These are phyloP conservation scores for Galago senegalensis DNA, from an alignment of 2,797 vertebrate species.

Conservation along the genomic window DNA sequence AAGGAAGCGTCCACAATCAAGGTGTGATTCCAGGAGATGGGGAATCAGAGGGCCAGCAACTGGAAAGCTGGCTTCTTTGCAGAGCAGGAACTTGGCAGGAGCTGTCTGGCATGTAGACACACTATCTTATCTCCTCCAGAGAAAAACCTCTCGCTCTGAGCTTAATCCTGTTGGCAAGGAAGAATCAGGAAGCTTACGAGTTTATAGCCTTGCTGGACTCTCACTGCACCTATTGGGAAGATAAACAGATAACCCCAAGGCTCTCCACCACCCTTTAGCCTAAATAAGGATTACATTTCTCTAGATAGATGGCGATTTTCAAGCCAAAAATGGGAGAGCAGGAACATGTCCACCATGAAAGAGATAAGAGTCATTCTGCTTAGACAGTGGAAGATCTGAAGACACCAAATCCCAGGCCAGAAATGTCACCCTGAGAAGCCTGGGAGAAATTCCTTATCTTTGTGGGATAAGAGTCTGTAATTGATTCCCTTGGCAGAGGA, in stretches of 20 bases:
- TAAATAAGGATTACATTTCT: conserved; percentile 48
- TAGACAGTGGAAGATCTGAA: background rate
- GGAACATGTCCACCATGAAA: background rate
- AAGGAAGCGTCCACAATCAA: background rate
- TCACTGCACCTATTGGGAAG: conserved; percentile 34
- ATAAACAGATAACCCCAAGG: conserved; percentile 17
- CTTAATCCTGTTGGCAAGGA: conserved; percentile 25
- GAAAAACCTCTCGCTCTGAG: conserved; percentile 50
- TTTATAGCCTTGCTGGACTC: background rate
- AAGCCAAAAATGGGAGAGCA: conserved; percentile 53
- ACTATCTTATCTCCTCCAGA: conserved; percentile 41
- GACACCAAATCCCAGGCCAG: background rate
- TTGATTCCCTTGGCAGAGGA: background rate
- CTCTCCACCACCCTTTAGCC: background rate
- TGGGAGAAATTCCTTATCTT: background rate
- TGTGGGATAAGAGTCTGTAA: background rate
- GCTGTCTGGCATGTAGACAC: background rate
- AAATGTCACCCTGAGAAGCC: background rate
- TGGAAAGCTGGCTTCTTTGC: background rate
- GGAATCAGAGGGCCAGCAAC: background rate
- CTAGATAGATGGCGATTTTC: conserved; percentile 23
- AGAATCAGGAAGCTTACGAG: background rate
- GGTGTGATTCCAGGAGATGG: background rate
- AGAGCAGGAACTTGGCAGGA: conserved; percentile 54
- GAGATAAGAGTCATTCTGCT: background rate